Percentiles rank a stretch among this genome's conserved stretches.
phyloP scores from a whole-genome alignment of 2,888 invertebrate genomes.

The Galerucella calmariensis region DNA sequence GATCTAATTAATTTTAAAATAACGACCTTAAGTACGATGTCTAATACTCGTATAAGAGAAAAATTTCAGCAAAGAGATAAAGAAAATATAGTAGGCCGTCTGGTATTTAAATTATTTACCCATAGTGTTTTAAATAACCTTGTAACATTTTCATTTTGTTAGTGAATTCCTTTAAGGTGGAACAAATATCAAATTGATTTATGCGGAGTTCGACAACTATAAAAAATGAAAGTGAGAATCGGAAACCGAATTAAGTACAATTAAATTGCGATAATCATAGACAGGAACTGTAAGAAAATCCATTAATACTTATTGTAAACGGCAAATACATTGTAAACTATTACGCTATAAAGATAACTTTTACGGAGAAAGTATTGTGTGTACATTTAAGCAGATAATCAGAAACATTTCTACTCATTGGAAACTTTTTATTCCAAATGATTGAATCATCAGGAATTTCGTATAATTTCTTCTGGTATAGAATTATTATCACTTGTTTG shows the following conservation, averaged over 20 bases:
- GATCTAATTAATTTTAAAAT: too few species aligned
- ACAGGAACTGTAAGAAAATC: slow-evolving; percentile 20
- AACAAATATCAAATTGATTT: background rate
- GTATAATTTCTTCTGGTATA: background rate
- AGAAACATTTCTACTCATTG: background rate
- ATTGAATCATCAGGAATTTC: background rate
- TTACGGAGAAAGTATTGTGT: slow-evolving; percentile 36
- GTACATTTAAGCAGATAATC: slow-evolving; percentile 5
- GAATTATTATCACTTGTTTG: background rate
- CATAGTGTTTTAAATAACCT: background rate
- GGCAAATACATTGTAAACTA: slow-evolving; percentile 2
- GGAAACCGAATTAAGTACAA: slow-evolving; percentile 7
- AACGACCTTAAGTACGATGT: too few species aligned
- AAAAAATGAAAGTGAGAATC: slow-evolving; percentile 21
- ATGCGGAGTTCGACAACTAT: background rate
- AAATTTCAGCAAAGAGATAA: too few species aligned
- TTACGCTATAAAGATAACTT: slow-evolving; percentile 24
- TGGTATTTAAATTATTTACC: background rate
- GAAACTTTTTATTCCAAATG: background rate
- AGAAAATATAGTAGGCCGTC: background rate
- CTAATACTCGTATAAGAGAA: too few species aligned
- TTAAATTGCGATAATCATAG: slow-evolving; percentile 13
- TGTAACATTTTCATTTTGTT: background rate
- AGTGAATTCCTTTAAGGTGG: background rate
- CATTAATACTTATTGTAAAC: slow-evolving; percentile 3